Evolutionary conservation across 2,113 vertebrate genomes (phyloP).

Genomic region (Mionectes macconnelli): DNA sequence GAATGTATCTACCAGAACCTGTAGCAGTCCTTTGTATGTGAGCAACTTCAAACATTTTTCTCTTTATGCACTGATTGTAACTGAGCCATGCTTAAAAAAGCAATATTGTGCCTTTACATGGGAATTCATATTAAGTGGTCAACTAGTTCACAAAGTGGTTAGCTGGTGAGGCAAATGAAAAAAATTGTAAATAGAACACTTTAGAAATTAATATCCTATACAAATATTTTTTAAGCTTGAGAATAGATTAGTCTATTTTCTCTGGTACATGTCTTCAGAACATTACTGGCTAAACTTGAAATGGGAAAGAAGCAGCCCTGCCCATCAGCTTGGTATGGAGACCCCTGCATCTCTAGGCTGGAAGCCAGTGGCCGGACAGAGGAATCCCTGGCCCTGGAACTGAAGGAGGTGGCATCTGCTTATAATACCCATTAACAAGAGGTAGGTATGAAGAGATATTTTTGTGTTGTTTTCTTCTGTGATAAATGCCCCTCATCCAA

Average conservation of each 20-base stretch:
- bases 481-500: background rate
- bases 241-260: background rate
- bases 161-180: background rate
- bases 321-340: background rate
- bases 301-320: background rate
- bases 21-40: background rate
- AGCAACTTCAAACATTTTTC: background rate
- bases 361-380: background rate
- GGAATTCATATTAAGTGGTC: background rate
- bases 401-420: fast-evolving
- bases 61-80: background rate
- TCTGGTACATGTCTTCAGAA: background rate
- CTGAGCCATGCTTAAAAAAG: background rate
- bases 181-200: background rate
- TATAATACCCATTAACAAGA: background rate
- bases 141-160: background rate
- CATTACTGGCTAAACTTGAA: background rate
- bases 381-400: background rate
- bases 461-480: background rate
- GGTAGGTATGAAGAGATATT: background rate
- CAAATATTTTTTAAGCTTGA: background rate
- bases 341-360: background rate
- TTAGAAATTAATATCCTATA: background rate
- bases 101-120: background rate
- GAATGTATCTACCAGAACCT: background rate